Evolutionary conservation across 2,797 vertebrate genomes (phyloP).

Genomic region (Harpagifer antarcticus): DNA sequence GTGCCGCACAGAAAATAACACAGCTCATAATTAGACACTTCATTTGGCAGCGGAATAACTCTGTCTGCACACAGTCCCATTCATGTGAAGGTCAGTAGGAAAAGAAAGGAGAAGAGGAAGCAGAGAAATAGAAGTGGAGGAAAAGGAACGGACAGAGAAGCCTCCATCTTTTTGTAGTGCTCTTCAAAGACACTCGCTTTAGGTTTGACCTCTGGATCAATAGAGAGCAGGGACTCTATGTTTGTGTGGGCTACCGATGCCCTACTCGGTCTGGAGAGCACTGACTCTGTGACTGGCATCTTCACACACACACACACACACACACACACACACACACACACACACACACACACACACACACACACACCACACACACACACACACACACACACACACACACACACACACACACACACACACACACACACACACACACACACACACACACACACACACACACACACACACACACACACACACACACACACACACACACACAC

Average conservation of each 20-base stretch:
- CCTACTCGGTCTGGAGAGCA: slow-evolving; percentile 58
- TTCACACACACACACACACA: slow-evolving; percentile 18
- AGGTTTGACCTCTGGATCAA: slow-evolving; percentile 61
- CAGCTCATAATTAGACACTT: slow-evolving; percentile 75
- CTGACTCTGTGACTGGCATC: slow-evolving; percentile 54
- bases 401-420: slow-evolving; percentile 23
- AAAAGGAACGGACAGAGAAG: slow-evolving; percentile 24
- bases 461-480: slow-evolving; percentile 28
- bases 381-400: slow-evolving; percentile 42
- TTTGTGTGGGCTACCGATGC: slow-evolving; percentile 52
- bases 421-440: slow-evolving; percentile 33
- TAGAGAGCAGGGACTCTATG: slow-evolving; percentile 38
- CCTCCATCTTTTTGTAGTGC: slow-evolving; percentile 40
- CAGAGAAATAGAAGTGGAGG: background rate
- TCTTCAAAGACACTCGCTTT: slow-evolving; percentile 49
- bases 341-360: slow-evolving; percentile 36
- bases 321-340: slow-evolving; percentile 34
- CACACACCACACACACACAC: slow-evolving; percentile 24
- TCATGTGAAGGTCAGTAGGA: slow-evolving; percentile 67
- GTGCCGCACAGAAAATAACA: slow-evolving; percentile 66
- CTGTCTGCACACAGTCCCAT: slow-evolving; percentile 58
- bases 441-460: slow-evolving; percentile 33
- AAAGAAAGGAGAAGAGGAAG: background rate
- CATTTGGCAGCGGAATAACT: slow-evolving; percentile 67
- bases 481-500: slow-evolving; percentile 37